Evolutionary conservation across 2,797 vertebrate species (phyloP).

Genomic region (Pseudomugil gertrudae): DNA sequence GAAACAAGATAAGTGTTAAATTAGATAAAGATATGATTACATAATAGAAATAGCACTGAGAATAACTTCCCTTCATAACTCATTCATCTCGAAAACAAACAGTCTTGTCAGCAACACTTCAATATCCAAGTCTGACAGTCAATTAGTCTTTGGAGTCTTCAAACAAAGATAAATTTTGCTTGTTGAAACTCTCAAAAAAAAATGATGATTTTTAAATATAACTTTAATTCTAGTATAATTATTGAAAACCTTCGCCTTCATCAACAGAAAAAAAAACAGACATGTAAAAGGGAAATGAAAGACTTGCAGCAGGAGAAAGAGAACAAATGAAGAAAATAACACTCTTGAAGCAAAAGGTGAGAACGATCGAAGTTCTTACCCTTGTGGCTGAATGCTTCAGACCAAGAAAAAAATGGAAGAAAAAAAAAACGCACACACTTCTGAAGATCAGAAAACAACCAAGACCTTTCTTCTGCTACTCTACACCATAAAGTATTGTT

Average conservation of each 20-base stretch:
- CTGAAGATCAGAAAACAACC: conserved; percentile 39
- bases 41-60: not conserved
- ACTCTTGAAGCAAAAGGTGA: conserved; percentile 52
- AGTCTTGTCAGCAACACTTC: not conserved
- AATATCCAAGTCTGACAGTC: not conserved
- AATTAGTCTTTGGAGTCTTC: conserved; percentile 1
- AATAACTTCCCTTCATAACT: not conserved
- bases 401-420: conserved; percentile 7
- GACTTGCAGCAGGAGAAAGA: conserved; percentile 14
- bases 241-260: conserved; percentile 8
- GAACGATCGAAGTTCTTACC: conserved; percentile 65
- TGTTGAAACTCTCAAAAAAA: not conserved
- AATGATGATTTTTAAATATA: not conserved
- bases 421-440: conserved; percentile 30
- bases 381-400: conserved; percentile 39
- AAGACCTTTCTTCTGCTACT: conserved; percentile 43
- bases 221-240: not conserved
- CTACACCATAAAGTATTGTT: conserved; percentile 41
- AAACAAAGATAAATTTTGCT: not conserved
- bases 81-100: not conserved
- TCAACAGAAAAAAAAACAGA: not conserved
- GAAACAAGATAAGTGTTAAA: not conserved
- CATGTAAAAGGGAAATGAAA: conserved; percentile 17
- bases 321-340: conserved; percentile 5
- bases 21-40: not conserved